Base-by-base conservation (phyloP, 2,888 invertebrate genomes). In the Hololepta plana region DNA sequence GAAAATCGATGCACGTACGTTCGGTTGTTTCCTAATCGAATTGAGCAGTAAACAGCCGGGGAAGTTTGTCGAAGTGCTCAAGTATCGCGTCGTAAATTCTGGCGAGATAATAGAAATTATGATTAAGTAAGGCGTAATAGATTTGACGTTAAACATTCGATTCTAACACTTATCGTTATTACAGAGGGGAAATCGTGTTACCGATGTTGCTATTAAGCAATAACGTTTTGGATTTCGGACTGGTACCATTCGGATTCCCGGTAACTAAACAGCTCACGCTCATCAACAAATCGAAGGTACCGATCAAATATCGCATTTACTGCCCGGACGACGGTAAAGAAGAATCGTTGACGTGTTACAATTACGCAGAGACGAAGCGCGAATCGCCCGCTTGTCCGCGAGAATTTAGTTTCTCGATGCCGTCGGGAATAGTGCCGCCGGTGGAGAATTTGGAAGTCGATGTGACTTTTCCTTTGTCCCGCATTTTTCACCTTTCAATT, bases 141-240 rank as follows among this genome's bases (percentile, higher is more conserved):
- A n/a, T n/a, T n/a, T n/a, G n/a, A n/a, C n/a, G n/a, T n/a, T n/a
- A n/a, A n/a, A n/a, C n/a, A n/a, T n/a, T n/a, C n/a, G n/a, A n/a
- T n/a, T n/a, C n/a, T n/a, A n/a, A n/a, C n/a, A n/a, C n/a, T n/a
- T n/a, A n/a, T n/a, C n/a, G n/a, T n/a, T n/a, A n/a, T n/a, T n/a
- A n/a, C 46, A 72, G 72, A 38, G 72, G 72, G 9, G 60, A 57
- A 42, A 57, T 71, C 2, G 51, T 70, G 28, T 67, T 64, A 39
- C 72, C 72, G 2, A 57, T 64, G 5, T 41, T 72, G 13, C 57
- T 47, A 41, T 64, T 68, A 35, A 59, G 62, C 35, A 49, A 57
- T 17, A 51, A 55, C 1, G 54, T 53, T 33, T 44, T 72, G 23
- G 60, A 69, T 47, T 70, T 70, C 43, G 68, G 64, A 17, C 47